These are phyloP conservation scores for Xanthorhoe spadicearia DNA, from an alignment of 2,888 invertebrate species.

Conservation along the genomic window DNA sequence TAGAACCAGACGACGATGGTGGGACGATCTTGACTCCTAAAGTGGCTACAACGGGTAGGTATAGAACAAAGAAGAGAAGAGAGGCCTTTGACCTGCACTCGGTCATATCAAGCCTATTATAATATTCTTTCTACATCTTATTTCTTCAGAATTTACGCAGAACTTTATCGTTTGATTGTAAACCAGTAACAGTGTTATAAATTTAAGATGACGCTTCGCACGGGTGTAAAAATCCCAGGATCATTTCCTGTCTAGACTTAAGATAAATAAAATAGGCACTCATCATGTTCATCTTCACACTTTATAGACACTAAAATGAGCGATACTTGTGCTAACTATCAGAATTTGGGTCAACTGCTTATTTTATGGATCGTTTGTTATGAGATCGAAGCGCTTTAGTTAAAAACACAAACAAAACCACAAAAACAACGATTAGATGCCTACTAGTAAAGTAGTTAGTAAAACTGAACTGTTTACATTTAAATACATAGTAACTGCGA, in stretches of 20 bases:
- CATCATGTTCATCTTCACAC: background rate
- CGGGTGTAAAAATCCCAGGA: background rate
- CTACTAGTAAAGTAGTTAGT: no score
- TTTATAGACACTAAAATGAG: constrained; percentile 3
- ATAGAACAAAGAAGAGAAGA: no score
- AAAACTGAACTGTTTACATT: no score
- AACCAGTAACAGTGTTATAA: background rate
- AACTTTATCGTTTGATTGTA: constrained; percentile 17
- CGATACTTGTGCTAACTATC: background rate
- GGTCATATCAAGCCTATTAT: background rate
- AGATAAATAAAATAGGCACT: constrained; percentile 1
- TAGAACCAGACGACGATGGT: no score
- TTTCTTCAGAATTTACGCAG: constrained; percentile 4
- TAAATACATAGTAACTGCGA: no score
- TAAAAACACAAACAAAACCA: background rate
- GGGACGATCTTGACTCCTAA: no score
- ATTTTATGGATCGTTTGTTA: background rate
- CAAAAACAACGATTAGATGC: background rate
- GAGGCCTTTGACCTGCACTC: no score
- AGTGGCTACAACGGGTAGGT: no score
- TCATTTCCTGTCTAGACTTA: constrained; percentile 19
- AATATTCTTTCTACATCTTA: constrained; percentile 2
- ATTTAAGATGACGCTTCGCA: background rate
- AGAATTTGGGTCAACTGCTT: background rate
- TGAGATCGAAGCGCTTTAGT: background rate